A percentile compares a stretch with the other conserved stretches of the same genome.
phyloP scores from a whole-genome alignment of 2,888 invertebrate species.

The Eupelmus urozonus region DNA sequence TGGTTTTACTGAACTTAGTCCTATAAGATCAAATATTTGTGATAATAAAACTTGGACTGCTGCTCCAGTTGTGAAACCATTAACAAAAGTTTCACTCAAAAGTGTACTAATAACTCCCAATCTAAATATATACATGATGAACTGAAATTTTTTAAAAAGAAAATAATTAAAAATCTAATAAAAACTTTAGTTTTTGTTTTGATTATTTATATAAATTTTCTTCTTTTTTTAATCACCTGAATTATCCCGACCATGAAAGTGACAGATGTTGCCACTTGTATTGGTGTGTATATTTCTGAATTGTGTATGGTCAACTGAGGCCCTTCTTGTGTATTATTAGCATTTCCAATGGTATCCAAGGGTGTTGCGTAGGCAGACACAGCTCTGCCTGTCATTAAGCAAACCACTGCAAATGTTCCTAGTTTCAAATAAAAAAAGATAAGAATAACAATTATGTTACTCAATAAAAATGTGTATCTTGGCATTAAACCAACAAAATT shows the following conservation, averaged over 20 bases:
- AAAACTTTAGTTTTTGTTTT: not conserved
- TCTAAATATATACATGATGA: slow-evolving; percentile 86
- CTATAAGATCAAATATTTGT: slow-evolving; percentile 84
- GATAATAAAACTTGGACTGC: slow-evolving; percentile 91
- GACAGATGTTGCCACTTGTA: slow-evolving; percentile 87
- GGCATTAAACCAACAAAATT: no score
- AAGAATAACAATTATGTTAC: not conserved
- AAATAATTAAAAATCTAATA: slow-evolving; percentile 5
- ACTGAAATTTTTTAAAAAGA: slow-evolving; percentile 77
- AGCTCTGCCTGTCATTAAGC: slow-evolving; percentile 93
- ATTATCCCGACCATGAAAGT: slow-evolving; percentile 88
- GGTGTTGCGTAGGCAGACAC: slow-evolving; percentile 78
- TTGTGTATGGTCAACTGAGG: slow-evolving; percentile 38
- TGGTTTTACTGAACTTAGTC: slow-evolving; percentile 79
- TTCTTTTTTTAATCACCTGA: slow-evolving; percentile 78
- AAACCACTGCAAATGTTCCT: slow-evolving; percentile 92
- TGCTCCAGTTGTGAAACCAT: slow-evolving; percentile 93
- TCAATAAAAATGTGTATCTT: not conserved
- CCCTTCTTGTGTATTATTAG: slow-evolving; percentile 57
- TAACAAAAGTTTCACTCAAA: slow-evolving; percentile 89
- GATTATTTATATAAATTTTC: slow-evolving; percentile 15
- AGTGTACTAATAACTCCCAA: slow-evolving; percentile 87
- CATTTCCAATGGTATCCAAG: slow-evolving; percentile 50
- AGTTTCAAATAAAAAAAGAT: slow-evolving; percentile 29
- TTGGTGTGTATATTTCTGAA: slow-evolving; percentile 75